A percentile compares a stretch with the other conserved stretches of the same genome.
Conservation (phyloP, 2,888 invertebrate species). For the Zaprionus obscuricornis region DNA sequence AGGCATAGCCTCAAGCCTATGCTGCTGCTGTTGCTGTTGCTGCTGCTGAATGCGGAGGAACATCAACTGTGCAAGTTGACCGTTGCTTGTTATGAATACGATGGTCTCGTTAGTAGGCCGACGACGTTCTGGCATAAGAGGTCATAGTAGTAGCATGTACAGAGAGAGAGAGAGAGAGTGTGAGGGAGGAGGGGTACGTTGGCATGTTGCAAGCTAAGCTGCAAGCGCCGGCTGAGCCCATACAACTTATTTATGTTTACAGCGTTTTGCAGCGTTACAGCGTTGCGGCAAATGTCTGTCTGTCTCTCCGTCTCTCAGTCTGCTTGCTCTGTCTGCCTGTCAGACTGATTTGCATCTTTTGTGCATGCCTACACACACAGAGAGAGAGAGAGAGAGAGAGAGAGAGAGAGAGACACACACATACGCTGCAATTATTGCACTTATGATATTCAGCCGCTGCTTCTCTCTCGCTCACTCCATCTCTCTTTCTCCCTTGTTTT, state of each 20-base stretch:
- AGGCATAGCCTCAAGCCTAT: conserved; percentile 35
- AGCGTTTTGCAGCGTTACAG: conserved; percentile 1
- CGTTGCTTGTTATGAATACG: conserved; percentile 55
- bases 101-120: conserved; percentile 52
- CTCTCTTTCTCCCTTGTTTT: conserved; percentile 17
- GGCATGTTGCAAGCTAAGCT: conserved; percentile 30
- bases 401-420: conserved; percentile 1
- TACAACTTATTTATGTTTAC: conserved; percentile 73
- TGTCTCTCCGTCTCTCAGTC: conserved; percentile 11
- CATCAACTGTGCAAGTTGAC: conserved; percentile 5
- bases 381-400: too few relatives aligned
- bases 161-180: background rate
- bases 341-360: conserved; percentile 72
- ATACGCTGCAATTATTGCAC: conserved; percentile 67
- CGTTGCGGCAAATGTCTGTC: conserved; percentile 47
- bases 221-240: conserved; percentile 48
- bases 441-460: conserved; percentile 61
- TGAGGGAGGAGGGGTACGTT: conserved; percentile 4
- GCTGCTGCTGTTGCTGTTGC: too few relatives aligned
- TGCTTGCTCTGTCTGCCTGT: conserved; percentile 51
- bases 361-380: conserved; percentile 44
- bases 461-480: conserved; percentile 17
- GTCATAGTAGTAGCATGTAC: too few relatives aligned
- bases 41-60: too few relatives aligned
- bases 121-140: too few relatives aligned